phyloP scores from a whole-genome alignment of 92 coral and sea anemone genomes.

The Epizoanthus scotinus region DNA sequence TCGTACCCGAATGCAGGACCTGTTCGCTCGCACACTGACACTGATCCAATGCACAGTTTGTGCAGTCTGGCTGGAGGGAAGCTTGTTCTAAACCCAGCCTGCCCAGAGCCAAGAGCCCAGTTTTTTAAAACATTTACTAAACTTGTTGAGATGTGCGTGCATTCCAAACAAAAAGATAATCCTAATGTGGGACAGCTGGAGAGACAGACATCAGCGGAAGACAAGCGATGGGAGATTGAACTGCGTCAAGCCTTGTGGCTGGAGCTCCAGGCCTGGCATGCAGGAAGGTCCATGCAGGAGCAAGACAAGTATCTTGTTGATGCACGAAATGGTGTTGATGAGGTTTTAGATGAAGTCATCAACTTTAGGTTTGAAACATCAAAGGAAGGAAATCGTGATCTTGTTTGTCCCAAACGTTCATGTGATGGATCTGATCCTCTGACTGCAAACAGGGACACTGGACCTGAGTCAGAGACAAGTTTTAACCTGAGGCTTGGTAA shows the following conservation, averaged over 20 bases:
- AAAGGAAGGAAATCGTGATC: neutral
- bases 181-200: conserved; percentile 47
- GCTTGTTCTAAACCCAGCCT: conserved; percentile 42
- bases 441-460: neutral
- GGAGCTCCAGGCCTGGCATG: conserved; percentile 95
- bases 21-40: conserved; percentile 71
- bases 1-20: conserved; percentile 46
- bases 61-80: conserved; percentile 23
- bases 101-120: conserved; percentile 77
- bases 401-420: too few relatives aligned
- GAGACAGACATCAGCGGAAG: conserved; percentile 81
- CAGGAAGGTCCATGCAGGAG: conserved; percentile 80
- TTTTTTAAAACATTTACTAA: conserved; percentile 85
- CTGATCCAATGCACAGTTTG: conserved; percentile 59
- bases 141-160: conserved; percentile 82
- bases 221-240: conserved; percentile 80
- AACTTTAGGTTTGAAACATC: conserved; percentile 53
- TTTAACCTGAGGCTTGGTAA: neutral
- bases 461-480: neutral
- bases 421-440: conserved; percentile 14
- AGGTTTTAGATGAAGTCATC: conserved; percentile 81
- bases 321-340: conserved; percentile 73
- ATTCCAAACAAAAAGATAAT: conserved; percentile 75
- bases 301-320: conserved; percentile 75
- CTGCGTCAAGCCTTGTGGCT: conserved; percentile 87